These are phyloP conservation scores for Spheniscus mendiculus DNA, from an alignment of 2,113 vertebrate genomes.

Conservation along the genomic window DNA sequence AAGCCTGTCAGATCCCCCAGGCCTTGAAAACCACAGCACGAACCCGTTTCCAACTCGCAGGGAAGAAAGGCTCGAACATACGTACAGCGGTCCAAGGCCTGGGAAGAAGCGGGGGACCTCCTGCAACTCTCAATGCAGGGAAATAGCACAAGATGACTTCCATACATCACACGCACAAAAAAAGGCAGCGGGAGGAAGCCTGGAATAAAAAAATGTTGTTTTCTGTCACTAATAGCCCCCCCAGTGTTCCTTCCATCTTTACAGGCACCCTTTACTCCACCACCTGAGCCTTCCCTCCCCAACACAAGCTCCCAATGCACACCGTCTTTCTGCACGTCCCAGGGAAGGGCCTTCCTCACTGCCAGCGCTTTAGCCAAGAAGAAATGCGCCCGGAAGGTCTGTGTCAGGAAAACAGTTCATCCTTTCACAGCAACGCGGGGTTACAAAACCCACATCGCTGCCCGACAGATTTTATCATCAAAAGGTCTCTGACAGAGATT, in stretches of 20 bases:
- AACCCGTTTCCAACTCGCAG: not conserved
- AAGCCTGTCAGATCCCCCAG: not conserved
- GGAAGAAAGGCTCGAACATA: not conserved
- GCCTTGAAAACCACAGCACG: not conserved
- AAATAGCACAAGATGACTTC: too few relatives aligned
- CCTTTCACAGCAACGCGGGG: too few relatives aligned
- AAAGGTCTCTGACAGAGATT: too few relatives aligned
- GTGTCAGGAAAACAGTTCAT: not conserved
- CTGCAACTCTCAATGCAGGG: not conserved
- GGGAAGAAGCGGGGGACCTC: not conserved
- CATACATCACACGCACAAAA: not conserved
- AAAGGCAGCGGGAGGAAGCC: accelerated
- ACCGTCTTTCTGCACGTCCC: not conserved
- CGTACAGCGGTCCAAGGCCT: accelerated
- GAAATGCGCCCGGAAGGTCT: accelerated
- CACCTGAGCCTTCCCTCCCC: not conserved
- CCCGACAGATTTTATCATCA: not conserved
- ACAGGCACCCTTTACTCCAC: not conserved
- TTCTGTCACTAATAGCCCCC: not conserved
- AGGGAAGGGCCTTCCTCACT: not conserved
- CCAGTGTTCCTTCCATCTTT: not conserved
- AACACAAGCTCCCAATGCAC: not conserved
- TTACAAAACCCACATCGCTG: not conserved
- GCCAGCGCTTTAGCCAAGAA: not conserved
- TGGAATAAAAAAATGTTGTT: not conserved